Percentiles rank a stretch among this genome's conserved stretches.
These are phyloP conservation scores for Echiichthys vipera DNA, from an alignment of 2,797 vertebrate genomes.

Conservation along the genomic window DNA sequence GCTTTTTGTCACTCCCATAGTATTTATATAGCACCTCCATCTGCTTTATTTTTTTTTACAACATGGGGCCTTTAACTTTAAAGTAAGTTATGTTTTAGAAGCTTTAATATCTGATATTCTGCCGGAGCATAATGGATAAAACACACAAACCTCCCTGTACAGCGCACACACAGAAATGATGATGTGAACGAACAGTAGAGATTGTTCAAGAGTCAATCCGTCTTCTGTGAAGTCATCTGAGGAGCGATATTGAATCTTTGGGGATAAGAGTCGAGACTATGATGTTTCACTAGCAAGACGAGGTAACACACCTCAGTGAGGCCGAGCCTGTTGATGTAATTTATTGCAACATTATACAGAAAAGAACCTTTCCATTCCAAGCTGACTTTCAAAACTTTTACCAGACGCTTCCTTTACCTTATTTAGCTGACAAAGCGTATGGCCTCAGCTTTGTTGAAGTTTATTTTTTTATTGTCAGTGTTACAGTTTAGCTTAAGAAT, in stretches of 20 bases:
- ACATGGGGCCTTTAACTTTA: no score
- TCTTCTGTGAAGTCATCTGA: constrained; percentile 56
- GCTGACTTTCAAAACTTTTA: constrained; percentile 59
- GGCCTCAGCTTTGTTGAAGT: not conserved
- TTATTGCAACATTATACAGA: constrained; percentile 55
- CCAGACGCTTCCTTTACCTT: constrained; percentile 2
- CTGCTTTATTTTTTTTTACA: no score
- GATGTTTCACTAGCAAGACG: constrained; percentile 46
- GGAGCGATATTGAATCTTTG: constrained; percentile 51
- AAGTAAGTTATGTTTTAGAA: not conserved
- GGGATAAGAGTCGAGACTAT: constrained; percentile 36
- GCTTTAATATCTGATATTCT: not conserved
- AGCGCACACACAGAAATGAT: constrained; percentile 7
- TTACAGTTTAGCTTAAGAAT: constrained; percentile 39
- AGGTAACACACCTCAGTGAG: constrained; percentile 34
- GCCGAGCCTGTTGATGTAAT: constrained; percentile 65
- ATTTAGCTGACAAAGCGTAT: constrained; percentile 17
- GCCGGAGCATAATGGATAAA: not conserved
- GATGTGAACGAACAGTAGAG: constrained; percentile 30
- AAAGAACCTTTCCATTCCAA: constrained; percentile 22
- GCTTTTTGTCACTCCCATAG: no score
- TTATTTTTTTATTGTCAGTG: not conserved
- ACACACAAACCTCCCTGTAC: constrained; percentile 7
- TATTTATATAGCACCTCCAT: no score
- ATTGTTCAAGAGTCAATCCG: constrained; percentile 52